Conservation (phyloP, 2,113 vertebrate genomes). For the Rhynchomys soricoides region DNA sequence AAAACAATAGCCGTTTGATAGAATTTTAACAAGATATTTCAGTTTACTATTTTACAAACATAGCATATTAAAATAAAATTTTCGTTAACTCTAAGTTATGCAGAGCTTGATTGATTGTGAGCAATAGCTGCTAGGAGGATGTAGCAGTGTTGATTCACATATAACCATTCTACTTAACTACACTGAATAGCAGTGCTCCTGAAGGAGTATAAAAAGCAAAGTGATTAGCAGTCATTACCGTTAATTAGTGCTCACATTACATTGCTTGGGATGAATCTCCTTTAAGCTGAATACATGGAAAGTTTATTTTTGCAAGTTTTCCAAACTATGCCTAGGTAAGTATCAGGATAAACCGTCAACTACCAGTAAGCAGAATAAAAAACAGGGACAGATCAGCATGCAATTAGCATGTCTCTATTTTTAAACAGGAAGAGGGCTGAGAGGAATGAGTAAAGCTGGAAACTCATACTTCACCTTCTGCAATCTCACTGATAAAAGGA, state of each 20-base stretch:
- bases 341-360: conserved; percentile 77
- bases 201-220: conserved; percentile 87
- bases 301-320: conserved; percentile 85
- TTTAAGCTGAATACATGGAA: conserved; percentile 79
- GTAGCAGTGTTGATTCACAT: conserved; percentile 86
- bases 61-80: conserved; percentile 85
- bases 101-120: conserved; percentile 86
- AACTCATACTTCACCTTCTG: conserved; percentile 89
- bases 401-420: conserved; percentile 86
- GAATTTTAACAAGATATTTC: conserved; percentile 80
- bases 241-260: conserved; percentile 88
- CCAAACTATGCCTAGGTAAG: conserved; percentile 85
- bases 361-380: conserved; percentile 81
- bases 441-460: conserved; percentile 88
- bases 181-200: conserved; percentile 87
- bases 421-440: conserved; percentile 91
- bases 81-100: conserved; percentile 83
- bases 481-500: conserved; percentile 90
- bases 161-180: conserved; percentile 87
- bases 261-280: conserved; percentile 84
- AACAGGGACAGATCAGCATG: conserved; percentile 86
- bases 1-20: conserved; percentile 59
- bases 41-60: conserved; percentile 79
- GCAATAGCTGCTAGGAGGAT: conserved; percentile 82
- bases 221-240: conserved; percentile 89